Conservation (phyloP, 2,797 vertebrate species). For the Gallirallus australis region DNA sequence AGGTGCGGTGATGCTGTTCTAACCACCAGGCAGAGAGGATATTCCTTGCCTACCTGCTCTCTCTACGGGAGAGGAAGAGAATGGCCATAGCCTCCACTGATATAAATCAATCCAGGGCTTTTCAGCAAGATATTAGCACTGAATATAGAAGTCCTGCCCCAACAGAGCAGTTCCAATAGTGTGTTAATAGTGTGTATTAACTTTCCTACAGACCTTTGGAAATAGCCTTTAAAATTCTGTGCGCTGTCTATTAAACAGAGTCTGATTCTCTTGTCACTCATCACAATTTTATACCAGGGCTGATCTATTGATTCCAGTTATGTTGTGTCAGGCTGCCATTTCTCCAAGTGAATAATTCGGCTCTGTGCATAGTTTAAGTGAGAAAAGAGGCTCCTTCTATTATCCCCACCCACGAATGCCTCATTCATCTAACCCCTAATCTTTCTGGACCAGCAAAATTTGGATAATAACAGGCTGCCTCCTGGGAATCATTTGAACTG, state of each 20-base stretch:
- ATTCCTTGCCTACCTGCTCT: not conserved
- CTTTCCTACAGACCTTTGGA: constrained; percentile 28
- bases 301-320: constrained; percentile 52
- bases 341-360: constrained; percentile 27
- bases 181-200: not conserved
- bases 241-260: not conserved
- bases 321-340: constrained; percentile 39
- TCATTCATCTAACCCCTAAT: constrained; percentile 59
- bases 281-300: constrained; percentile 22
- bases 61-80: not conserved
- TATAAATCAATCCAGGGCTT: not conserved
- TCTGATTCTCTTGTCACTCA: constrained; percentile 19
- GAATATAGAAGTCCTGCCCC: not conserved
- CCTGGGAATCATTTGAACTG: constrained; percentile 23
- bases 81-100: not conserved
- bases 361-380: constrained; percentile 50
- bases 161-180: not conserved
- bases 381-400: constrained; percentile 45
- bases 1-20: not conserved
- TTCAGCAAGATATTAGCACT: not conserved
- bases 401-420: constrained; percentile 33
- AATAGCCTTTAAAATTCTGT: constrained; percentile 36
- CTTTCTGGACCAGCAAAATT: constrained; percentile 61
- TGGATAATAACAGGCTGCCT: constrained; percentile 53
- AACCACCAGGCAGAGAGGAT: not conserved